Base-by-base conservation (phyloP, 2,888 invertebrate species). In the Cataglyphis altisquamis region DNA sequence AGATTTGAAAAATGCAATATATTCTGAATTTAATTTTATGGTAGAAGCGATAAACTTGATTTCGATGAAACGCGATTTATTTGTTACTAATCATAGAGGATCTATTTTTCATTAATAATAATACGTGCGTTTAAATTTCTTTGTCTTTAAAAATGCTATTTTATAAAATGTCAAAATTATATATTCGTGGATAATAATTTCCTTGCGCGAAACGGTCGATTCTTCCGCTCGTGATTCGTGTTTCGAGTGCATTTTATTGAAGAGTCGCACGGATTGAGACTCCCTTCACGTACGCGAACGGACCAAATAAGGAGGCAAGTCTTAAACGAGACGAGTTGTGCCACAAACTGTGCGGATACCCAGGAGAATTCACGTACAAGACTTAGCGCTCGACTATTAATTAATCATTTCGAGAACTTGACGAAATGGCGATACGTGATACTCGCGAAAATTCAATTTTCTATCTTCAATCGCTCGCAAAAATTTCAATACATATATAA, bases 231-330 rank as follows among this genome's bases (percentile, higher is more conserved):
- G 62, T 32, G 21, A 68, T 70, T 78, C 57, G 18, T 29, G 29
- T 8, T 36, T 68, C 77, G 57, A 36, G 18, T 15, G 32, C 45
- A 45, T 68, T 57, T 68, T 32, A 67, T 68, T 29, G 57, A 21
- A 41, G 10, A 70, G 45, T 29, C 36, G 60, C 68, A 12, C 78
- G 70, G 70, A 57, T 78, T 70, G 60, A 70, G 70, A 48, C 45
- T 48, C 78, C 25, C 21, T 70, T 78, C 78, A 78, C 78, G 78
- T 78, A 78, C 70, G 18, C 60, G 60, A 60, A 29, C 45, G 36
- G 21, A 36, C 78, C 78, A 70, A 78, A 78, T 78, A 78, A 78
- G 78, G 78, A 62, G 55, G 36, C 9, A 45, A 9, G 68, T 52
- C 55, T 70, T 70, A 70, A 70, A 70, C 78, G 60, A 48, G 48